A percentile compares a stretch with the other conserved stretches of the same genome.
Evolutionary conservation across 2,797 vertebrate species (phyloP).

Genomic region (Takifugu rubripes): DNA sequence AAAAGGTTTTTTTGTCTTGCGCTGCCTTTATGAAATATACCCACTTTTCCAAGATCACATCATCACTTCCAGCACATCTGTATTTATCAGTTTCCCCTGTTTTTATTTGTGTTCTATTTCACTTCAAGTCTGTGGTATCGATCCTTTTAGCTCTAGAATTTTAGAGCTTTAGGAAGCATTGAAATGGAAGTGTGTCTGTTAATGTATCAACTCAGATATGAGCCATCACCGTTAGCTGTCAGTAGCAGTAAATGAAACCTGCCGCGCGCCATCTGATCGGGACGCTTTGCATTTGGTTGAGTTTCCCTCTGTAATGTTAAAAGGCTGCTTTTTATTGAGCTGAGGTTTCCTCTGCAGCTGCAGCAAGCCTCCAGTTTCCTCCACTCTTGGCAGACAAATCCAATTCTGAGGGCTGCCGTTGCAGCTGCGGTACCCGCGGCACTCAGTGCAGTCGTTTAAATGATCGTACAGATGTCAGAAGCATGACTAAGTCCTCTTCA

Average conservation of each 20-base stretch:
- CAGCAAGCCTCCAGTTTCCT: conserved; percentile 46
- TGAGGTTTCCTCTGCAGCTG: conserved; percentile 40
- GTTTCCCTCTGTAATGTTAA: conserved; percentile 9
- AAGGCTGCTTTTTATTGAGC: conserved; percentile 32
- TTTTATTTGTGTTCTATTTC: too few relatives aligned
- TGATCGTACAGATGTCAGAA: too few relatives aligned
- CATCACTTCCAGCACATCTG: too few relatives aligned
- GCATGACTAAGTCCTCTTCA: neutral
- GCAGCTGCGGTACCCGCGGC: conserved; percentile 19
- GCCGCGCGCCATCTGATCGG: neutral
- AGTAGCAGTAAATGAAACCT: neutral
- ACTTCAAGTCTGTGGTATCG: neutral
- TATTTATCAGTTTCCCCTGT: too few relatives aligned
- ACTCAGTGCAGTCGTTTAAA: too few relatives aligned
- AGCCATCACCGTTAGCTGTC: neutral
- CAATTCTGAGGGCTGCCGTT: conserved; percentile 53
- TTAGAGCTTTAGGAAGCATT: too few relatives aligned
- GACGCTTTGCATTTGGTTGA: conserved; percentile 2
- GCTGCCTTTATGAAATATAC: too few relatives aligned
- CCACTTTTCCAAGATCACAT: too few relatives aligned
- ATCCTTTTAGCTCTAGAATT: neutral
- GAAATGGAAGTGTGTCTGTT: neutral
- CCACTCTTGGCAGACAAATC: conserved; percentile 45
- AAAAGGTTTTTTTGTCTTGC: too few relatives aligned
- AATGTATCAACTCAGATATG: neutral